A percentile compares a stretch with the other conserved stretches of the same genome.
Evolutionary conservation across 2,113 vertebrate species (phyloP).

Genomic region (Chauna torquata): DNA sequence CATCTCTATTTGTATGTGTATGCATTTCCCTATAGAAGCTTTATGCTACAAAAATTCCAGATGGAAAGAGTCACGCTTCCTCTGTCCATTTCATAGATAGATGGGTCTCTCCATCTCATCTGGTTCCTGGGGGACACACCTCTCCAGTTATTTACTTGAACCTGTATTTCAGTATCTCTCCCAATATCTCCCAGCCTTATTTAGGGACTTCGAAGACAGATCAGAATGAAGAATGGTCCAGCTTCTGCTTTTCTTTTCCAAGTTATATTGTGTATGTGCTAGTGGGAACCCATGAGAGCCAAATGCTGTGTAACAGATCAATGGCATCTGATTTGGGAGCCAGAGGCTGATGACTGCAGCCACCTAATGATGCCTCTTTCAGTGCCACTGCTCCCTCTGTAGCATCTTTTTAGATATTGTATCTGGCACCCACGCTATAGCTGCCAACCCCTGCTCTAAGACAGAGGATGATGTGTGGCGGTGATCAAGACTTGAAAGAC

Average conservation of each 20-base stretch:
- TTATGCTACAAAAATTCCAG: neutral
- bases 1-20: neutral
- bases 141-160: neutral
- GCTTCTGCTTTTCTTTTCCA: neutral
- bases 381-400: neutral
- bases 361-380: neutral
- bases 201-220: neutral
- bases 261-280: neutral
- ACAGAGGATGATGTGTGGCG: neutral
- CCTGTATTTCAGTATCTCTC: neutral
- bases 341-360: neutral
- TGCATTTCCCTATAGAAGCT: neutral
- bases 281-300: neutral
- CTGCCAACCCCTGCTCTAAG: neutral
- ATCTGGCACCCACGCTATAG: neutral
- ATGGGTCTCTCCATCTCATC: neutral
- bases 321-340: neutral
- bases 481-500: neutral
- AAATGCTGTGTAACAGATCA: neutral
- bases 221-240: neutral
- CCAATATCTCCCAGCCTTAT: neutral
- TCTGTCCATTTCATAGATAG: neutral
- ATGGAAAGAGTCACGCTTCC: neutral
- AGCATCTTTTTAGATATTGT: neutral
- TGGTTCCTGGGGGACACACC: neutral